Evolutionary conservation across 2,797 vertebrate genomes (phyloP).

Genomic region (Amphiprion clarkii): DNA sequence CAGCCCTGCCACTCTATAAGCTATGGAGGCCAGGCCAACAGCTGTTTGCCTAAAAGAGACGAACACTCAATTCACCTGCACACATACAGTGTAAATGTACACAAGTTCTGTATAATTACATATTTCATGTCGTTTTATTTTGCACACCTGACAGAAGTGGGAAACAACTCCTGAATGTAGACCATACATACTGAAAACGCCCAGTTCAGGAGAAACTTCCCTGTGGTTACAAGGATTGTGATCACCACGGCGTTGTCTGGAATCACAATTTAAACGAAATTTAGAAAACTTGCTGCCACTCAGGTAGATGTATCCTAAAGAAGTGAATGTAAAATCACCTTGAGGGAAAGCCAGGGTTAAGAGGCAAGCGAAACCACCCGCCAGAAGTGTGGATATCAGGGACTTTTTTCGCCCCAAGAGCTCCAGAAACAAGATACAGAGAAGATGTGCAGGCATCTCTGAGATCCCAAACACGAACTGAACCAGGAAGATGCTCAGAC

Average conservation of each 20-base stretch:
- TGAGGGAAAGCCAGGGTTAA: constrained; percentile 81
- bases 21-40: constrained; percentile 81
- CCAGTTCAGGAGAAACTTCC: constrained; percentile 80
- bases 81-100: background rate
- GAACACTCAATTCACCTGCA: background rate
- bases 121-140: constrained; percentile 49
- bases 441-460: constrained; percentile 82
- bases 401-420: constrained; percentile 82
- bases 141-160: constrained; percentile 85
- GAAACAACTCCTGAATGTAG: constrained; percentile 88
- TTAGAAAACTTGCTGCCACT: background rate
- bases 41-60: constrained; percentile 82
- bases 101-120: background rate
- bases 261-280: background rate
- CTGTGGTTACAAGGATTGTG: constrained; percentile 79
- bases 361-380: constrained; percentile 82
- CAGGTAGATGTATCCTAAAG: background rate
- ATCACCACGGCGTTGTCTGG: constrained; percentile 73
- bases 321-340: constrained; percentile 73
- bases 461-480: constrained; percentile 87
- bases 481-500: constrained; percentile 89
- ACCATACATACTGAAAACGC: constrained; percentile 80
- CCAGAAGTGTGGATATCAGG: constrained; percentile 72
- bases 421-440: constrained; percentile 83
- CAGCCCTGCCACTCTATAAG: constrained; percentile 64